A percentile compares a stretch with the other conserved stretches of the same genome.
Evolutionary conservation across 2,888 invertebrate genomes (phyloP).

Genomic region (Dasysyrphus albostriatus): DNA sequence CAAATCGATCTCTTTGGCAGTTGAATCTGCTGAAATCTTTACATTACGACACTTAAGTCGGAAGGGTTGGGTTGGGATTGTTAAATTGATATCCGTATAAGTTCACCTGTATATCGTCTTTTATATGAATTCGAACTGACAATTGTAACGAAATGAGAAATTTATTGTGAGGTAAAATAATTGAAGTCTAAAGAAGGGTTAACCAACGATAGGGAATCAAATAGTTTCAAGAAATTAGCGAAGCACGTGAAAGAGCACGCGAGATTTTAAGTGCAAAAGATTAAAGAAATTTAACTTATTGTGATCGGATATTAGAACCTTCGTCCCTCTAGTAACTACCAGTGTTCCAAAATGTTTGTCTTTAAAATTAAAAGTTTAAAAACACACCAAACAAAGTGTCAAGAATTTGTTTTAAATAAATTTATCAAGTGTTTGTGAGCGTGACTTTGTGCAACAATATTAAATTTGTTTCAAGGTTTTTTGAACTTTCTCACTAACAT

Average conservation of each 20-base stretch:
- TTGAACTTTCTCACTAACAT: too few species aligned
- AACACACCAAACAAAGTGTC: too few species aligned
- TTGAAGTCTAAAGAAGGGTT: not conserved
- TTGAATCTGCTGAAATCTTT: constrained; percentile 57
- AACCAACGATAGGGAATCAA: not conserved
- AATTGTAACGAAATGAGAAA: not conserved
- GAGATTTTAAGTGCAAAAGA: not conserved
- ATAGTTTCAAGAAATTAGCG: not conserved
- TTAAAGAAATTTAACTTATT: not conserved
- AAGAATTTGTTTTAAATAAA: too few species aligned
- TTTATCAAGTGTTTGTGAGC: not conserved
- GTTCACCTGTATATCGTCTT: not conserved
- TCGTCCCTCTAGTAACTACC: not conserved
- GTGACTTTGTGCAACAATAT: not conserved
- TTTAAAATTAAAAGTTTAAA: too few species aligned
- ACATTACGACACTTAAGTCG: constrained; percentile 69
- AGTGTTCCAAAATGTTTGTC: not conserved
- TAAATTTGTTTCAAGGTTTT: not conserved
- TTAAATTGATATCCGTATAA: not conserved
- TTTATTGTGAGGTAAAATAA: not conserved
- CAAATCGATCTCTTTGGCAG: constrained; percentile 66
- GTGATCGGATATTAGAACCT: not conserved
- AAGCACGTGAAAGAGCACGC: not conserved
- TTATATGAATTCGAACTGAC: constrained; percentile 2
- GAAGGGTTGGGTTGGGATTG: constrained; percentile 22